phyloP scores from a whole-genome alignment of 1,140 invertebrate species.

The Euschistus heros region DNA sequence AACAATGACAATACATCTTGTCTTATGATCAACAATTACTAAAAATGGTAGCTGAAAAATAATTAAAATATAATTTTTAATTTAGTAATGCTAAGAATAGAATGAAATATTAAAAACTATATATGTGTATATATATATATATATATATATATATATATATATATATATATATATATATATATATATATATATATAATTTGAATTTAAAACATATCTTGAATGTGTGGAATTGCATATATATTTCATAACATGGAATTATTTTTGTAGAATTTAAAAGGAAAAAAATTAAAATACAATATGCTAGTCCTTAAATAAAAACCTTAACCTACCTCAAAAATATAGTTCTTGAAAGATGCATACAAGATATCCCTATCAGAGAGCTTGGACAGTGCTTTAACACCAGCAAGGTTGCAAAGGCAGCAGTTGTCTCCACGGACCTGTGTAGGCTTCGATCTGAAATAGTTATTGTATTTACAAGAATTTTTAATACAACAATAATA shows the following conservation, averaged over 20 bases:
- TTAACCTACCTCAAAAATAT: conserved; percentile 60
- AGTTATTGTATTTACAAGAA: not conserved
- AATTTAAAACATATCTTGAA: no score
- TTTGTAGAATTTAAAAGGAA: no score
- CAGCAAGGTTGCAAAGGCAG: conserved; percentile 77
- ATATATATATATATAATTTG: no score
- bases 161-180: no score
- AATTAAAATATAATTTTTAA: no score
- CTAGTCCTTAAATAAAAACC: not conserved
- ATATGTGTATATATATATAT: no score
- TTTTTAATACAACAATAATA: not conserved
- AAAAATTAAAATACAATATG: no score
- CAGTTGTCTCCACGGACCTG: conserved; percentile 76
- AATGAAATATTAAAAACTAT: no score
- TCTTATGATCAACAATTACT: conserved; percentile 72
- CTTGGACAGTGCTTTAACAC: conserved; percentile 63
- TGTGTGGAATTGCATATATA: no score
- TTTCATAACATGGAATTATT: no score
- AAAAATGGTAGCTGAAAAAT: conserved; percentile 68
- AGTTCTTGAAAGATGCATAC: conserved; percentile 78
- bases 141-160: no score
- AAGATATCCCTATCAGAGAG: conserved; percentile 67
- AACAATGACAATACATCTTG: conserved; percentile 67
- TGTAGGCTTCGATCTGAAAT: conserved; percentile 49
- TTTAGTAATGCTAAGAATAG: no score